These are phyloP conservation scores for Drosophila willistoni DNA, from an alignment of 1,140 invertebrate species.

Conservation along the genomic window DNA sequence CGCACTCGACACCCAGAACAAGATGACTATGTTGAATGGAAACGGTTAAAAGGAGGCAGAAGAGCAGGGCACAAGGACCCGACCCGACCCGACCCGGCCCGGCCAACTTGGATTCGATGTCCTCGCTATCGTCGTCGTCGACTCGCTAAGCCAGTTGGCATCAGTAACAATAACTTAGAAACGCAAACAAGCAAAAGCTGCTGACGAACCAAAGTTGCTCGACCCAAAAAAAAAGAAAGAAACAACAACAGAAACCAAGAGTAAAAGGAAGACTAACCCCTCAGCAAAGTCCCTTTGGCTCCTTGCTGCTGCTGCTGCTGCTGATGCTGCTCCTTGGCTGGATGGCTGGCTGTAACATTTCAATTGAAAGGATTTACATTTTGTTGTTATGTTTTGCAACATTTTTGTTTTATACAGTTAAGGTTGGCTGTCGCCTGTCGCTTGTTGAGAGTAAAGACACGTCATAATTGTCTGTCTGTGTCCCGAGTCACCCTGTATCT, in stretches of 20 bases:
- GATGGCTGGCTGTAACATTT: constrained; percentile 60
- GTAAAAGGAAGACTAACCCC: background rate
- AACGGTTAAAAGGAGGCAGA: background rate
- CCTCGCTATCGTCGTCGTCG: constrained; percentile 25
- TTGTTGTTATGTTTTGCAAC: constrained; percentile 74
- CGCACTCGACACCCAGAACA: constrained; percentile 34
- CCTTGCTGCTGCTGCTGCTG: constrained; percentile 20
- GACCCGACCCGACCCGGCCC: background rate
- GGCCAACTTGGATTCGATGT: constrained; percentile 25
- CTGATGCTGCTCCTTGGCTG: constrained; percentile 25
- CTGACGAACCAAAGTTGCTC: constrained; percentile 62
- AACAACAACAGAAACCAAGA: too few relatives aligned
- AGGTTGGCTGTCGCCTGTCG: constrained; percentile 50
- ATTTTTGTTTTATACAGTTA: constrained; percentile 73
- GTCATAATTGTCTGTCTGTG: constrained; percentile 69
- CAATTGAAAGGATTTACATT: constrained; percentile 80
- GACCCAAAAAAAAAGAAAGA: constrained; percentile 10
- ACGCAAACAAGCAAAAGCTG: constrained; percentile 76
- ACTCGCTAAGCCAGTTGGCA: constrained; percentile 79
- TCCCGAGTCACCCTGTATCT: constrained; percentile 18
- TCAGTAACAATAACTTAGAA: constrained; percentile 79
- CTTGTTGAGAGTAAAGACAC: constrained; percentile 38
- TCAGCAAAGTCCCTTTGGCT: constrained; percentile 2
- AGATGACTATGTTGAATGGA: constrained; percentile 25
- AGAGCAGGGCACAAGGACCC: background rate